Conservation (phyloP, 2,888 invertebrate genomes). For the Magallana nippona region DNA sequence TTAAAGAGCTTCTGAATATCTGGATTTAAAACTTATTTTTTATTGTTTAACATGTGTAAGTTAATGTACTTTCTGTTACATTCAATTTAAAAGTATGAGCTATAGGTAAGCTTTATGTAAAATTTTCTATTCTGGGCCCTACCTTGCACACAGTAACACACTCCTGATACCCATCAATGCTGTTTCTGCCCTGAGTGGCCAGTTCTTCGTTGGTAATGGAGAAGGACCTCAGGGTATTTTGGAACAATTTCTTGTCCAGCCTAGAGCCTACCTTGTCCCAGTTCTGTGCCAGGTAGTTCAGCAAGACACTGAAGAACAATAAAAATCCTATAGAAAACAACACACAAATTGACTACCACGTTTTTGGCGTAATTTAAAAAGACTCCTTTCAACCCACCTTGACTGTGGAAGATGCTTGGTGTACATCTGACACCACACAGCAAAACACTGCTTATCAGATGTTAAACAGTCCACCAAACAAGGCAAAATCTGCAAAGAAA, state of each 20-base stretch:
- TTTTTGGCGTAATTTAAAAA: not conserved
- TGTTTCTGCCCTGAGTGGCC: slow-evolving; percentile 62
- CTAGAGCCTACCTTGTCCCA: slow-evolving; percentile 66
- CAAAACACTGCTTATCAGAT: slow-evolving; percentile 85
- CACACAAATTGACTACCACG: not conserved
- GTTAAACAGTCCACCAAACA: slow-evolving; percentile 84
- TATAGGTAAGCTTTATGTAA: no score
- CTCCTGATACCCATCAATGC: slow-evolving; percentile 61
- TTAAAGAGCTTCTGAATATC: no score
- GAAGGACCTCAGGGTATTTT: slow-evolving; percentile 82
- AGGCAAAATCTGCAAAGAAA: slow-evolving; percentile 79
- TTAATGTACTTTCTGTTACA: no score
- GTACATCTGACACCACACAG: slow-evolving; percentile 86
- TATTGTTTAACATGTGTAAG: no score
- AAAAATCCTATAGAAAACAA: not conserved
- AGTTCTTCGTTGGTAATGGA: slow-evolving; percentile 79
- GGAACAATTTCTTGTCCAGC: slow-evolving; percentile 80
- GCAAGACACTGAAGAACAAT: slow-evolving; percentile 81
- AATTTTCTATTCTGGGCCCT: not conserved
- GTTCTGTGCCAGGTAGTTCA: slow-evolving; percentile 81
- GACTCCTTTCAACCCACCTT: slow-evolving; percentile 73
- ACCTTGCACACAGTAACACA: slow-evolving; percentile 69
- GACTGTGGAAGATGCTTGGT: slow-evolving; percentile 85
- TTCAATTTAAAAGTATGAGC: no score
- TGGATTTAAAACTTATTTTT: no score